phyloP scores from a whole-genome alignment of 2,888 invertebrate species.

The Podotricha telesiphe region DNA sequence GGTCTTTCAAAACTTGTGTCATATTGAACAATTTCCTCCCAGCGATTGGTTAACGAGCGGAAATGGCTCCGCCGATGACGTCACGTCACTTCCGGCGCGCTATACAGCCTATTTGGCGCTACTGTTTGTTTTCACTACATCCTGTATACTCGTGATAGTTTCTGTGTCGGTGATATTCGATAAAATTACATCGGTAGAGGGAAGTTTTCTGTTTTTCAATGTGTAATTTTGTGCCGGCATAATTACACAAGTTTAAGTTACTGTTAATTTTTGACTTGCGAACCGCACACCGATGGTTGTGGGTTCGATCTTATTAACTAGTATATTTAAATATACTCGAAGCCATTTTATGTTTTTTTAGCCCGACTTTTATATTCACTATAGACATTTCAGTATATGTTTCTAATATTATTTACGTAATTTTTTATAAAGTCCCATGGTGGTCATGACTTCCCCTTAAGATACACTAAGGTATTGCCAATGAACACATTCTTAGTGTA shows the following conservation, averaged over 20 bases:
- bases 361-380: too few species aligned
- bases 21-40: constrained; percentile 59
- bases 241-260: too few species aligned
- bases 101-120: constrained; percentile 48
- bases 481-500: too few species aligned
- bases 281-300: too few species aligned
- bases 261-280: neutral
- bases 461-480: too few species aligned
- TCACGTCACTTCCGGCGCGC: constrained; percentile 54
- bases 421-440: too few species aligned
- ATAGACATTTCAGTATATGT: too few species aligned
- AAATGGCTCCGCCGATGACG: constrained; percentile 68
- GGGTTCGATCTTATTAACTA: too few species aligned
- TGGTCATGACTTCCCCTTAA: too few species aligned
- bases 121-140: constrained; percentile 41
- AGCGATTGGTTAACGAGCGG: constrained; percentile 67
- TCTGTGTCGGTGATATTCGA: constrained; percentile 12
- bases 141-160: constrained; percentile 25
- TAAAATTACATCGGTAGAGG: constrained; percentile 18
- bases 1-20: constrained; percentile 39
- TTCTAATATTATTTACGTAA: too few species aligned
- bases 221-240: constrained; percentile 7
- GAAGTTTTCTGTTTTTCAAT: constrained; percentile 13
- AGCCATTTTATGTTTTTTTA: too few species aligned
- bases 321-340: too few species aligned